Conservation (phyloP, 2,888 invertebrate genomes). For the Philonicus albiceps region DNA sequence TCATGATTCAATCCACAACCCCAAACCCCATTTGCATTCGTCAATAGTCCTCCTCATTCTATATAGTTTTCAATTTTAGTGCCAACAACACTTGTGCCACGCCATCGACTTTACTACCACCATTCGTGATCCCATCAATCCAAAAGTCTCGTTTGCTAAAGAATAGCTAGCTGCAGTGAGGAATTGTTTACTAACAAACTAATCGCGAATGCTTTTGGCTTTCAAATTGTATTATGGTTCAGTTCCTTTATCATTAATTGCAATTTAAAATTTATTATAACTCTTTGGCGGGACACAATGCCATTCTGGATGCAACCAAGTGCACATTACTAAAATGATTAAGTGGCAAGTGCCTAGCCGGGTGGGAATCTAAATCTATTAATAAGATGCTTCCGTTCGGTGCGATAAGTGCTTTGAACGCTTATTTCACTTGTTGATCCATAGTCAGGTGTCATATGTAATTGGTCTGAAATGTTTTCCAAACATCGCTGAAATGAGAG, state of each 20-base stretch:
- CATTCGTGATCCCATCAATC: background rate
- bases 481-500: background rate
- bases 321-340: background rate
- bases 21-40: background rate
- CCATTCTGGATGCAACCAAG: background rate
- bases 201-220: background rate
- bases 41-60: background rate
- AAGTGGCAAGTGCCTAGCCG: background rate
- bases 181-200: slow-evolving; percentile 12
- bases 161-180: background rate
- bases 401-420: background rate
- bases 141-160: background rate
- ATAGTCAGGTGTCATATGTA: background rate
- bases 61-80: background rate
- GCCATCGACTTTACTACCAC: background rate
- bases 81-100: background rate
- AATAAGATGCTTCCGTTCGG: background rate
- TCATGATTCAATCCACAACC: background rate
- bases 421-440: background rate
- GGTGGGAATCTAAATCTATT: background rate
- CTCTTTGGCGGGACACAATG: background rate
- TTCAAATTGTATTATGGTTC: slow-evolving; percentile 15
- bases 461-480: background rate
- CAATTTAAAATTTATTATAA: background rate
- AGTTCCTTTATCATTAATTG: slow-evolving; percentile 32